Base-by-base conservation (phyloP, 2,113 vertebrate species). In the Pogonocichla stellata region DNA sequence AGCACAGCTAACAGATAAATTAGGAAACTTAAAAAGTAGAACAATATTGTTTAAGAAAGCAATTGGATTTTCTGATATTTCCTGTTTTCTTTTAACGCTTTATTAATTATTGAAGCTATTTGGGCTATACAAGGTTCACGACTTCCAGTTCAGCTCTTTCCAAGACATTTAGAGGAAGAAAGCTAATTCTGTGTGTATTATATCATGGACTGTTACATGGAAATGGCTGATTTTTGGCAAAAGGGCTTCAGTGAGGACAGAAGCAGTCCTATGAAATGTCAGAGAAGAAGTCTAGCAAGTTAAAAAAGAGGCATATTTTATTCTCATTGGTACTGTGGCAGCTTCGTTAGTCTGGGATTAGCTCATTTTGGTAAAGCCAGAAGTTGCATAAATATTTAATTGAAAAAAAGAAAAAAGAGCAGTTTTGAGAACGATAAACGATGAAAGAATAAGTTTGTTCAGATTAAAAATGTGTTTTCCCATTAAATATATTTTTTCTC, bases 201-300 rank as follows among this genome's bases (percentile, higher is more conserved):
- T 57, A 60, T 80, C 23, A 2, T 56, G 50, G 45, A 61, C 86
- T 92, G 38, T 84, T 92, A 64, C 17, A 43, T 64, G 81, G 57
- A 91, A 80, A 54, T 90, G 19, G 57, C 29, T 7, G 6, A 75
- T 60, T 57, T 93, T 94, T 92, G 86, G 81, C 47, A 82, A 80
- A 92, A 93, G 62, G 67, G n/a, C 43, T 96, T 88, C 17, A 80
- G n/a, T 77, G 75, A 77, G 64, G 62, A 85, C 74, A 92, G 57
- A 71, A 87, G 36, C 48, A 80, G 67, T 29, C 31, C 83, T 60
- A 19, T 9, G 54, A 58, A 83, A 88, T 51, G 58, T 36, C 81
- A 88, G 61, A 83, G 53, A 62, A 47, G 17, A 91, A 65, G 20
- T 40, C 43, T 83, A 26, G 79, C 64, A 83, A 64, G 48, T 57